phyloP scores from a whole-genome alignment of 2,113 vertebrate species.

The Azemiops feae region DNA sequence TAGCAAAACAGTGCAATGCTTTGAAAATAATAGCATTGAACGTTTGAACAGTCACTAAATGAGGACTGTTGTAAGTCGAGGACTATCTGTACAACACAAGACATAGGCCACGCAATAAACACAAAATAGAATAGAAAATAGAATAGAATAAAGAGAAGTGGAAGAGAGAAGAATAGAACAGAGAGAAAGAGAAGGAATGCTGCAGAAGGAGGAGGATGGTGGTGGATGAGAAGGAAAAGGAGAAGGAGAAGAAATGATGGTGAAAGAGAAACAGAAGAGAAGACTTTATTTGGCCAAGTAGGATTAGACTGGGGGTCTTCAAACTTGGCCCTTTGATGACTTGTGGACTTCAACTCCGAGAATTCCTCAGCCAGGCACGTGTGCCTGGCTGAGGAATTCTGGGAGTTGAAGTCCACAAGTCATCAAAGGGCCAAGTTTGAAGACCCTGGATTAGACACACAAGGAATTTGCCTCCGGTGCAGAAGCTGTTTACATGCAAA shows the following conservation, averaged over 20 bases:
- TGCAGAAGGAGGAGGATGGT: not conserved
- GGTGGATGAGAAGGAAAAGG: too few species aligned
- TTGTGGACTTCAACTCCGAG: too few species aligned
- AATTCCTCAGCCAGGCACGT: too few species aligned
- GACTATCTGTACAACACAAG: not conserved
- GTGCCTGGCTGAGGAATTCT: too few species aligned
- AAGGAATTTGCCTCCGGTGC: not conserved
- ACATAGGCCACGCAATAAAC: not conserved
- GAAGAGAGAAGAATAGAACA: too few species aligned
- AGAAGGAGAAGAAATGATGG: not conserved
- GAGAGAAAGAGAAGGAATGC: too few species aligned
- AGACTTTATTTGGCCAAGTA: not conserved
- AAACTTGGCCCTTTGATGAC: too few species aligned
- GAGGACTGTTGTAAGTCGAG: not conserved
- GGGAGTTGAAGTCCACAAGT: too few species aligned
- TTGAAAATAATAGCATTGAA: not conserved
- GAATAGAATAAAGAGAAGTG: too few species aligned
- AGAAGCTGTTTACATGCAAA: not conserved
- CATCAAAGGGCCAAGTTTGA: too few species aligned
- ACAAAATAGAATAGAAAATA: not conserved
- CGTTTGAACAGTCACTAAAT: not conserved
- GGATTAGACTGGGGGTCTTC: not conserved
- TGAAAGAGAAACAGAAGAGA: not conserved
- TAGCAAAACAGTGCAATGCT: not conserved
- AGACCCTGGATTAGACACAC: not conserved